These are phyloP conservation scores for Cepaea nemoralis DNA, from an alignment of 1,140 invertebrate species.

Conservation along the genomic window DNA sequence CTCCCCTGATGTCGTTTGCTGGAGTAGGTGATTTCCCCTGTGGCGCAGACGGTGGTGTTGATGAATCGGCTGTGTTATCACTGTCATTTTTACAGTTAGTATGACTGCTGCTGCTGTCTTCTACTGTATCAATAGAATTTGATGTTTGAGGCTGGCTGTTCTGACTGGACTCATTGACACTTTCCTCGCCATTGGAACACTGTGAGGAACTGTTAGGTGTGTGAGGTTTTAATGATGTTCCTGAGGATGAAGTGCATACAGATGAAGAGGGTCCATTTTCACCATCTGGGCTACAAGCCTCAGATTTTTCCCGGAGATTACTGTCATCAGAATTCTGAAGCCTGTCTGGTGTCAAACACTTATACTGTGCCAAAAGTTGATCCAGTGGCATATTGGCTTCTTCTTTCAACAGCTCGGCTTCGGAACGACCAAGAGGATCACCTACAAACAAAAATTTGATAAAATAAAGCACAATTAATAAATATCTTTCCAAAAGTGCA, in stretches of 20 bases:
- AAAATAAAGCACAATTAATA: too few species aligned
- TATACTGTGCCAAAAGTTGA: constrained; percentile 80
- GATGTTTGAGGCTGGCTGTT: not conserved
- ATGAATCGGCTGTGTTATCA: not conserved
- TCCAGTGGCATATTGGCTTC: constrained; percentile 89
- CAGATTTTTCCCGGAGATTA: constrained; percentile 51
- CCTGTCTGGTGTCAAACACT: not conserved
- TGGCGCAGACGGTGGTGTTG: not conserved
- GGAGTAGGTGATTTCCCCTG: not conserved
- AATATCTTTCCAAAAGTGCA: too few species aligned
- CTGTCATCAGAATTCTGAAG: constrained; percentile 38
- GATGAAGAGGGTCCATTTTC: constrained; percentile 25
- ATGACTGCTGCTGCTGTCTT: not conserved
- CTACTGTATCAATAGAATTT: not conserved
- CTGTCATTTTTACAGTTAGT: constrained; percentile 4
- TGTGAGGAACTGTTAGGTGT: not conserved
- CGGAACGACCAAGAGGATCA: constrained; percentile 52
- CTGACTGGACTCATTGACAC: not conserved
- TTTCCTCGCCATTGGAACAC: not conserved
- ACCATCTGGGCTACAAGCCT: constrained; percentile 9
- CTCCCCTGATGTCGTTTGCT: not conserved
- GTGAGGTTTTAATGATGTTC: not conserved
- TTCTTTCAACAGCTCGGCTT: constrained; percentile 78
- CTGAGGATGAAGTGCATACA: not conserved
- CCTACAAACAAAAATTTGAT: constrained; percentile 32